Conservation (phyloP, 2,797 vertebrate genomes). For the Hyperoplus lanceolatus region DNA sequence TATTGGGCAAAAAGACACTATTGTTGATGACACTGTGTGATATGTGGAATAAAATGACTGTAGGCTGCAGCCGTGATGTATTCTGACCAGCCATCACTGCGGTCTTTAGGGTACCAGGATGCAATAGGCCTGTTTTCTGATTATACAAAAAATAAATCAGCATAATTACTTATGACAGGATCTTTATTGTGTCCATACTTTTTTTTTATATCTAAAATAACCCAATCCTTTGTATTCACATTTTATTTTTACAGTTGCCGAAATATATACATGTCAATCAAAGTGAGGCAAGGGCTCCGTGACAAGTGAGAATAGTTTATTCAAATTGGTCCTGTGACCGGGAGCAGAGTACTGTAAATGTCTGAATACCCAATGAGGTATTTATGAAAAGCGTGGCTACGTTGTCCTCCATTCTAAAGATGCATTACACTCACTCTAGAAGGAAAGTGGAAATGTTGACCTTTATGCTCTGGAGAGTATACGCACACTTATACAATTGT, state of each 20-base stretch:
- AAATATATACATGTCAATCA: constrained; percentile 86
- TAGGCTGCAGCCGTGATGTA: constrained; percentile 3
- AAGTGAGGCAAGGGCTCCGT: constrained; percentile 87
- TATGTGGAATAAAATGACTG: not conserved
- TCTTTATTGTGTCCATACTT: not conserved
- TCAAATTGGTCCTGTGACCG: constrained; percentile 88
- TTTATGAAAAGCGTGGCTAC: constrained; percentile 87
- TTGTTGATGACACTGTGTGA: not conserved
- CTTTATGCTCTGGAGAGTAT: constrained; percentile 91
- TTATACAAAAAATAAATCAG: not conserved
- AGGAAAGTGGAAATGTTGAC: constrained; percentile 94
- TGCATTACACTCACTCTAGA: constrained; percentile 89
- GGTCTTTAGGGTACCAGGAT: not conserved
- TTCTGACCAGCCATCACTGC: constrained; percentile 1
- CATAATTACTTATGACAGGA: constrained; percentile 34
- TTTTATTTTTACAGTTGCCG: constrained; percentile 73
- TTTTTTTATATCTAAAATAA: constrained; percentile 27
- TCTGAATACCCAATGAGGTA: constrained; percentile 94
- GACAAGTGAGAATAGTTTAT: constrained; percentile 92
- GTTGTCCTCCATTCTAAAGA: constrained; percentile 93
- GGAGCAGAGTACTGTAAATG: constrained; percentile 86
- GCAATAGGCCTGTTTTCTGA: constrained; percentile 2
- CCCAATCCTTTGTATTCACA: constrained; percentile 38
- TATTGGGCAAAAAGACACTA: not conserved
- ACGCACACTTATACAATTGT: constrained; percentile 32